Evolutionary conservation across 2,797 vertebrate genomes (phyloP), one percentile per base, ranked within the genome.

Genomic region (Carcharodon carcharias): DNA sequence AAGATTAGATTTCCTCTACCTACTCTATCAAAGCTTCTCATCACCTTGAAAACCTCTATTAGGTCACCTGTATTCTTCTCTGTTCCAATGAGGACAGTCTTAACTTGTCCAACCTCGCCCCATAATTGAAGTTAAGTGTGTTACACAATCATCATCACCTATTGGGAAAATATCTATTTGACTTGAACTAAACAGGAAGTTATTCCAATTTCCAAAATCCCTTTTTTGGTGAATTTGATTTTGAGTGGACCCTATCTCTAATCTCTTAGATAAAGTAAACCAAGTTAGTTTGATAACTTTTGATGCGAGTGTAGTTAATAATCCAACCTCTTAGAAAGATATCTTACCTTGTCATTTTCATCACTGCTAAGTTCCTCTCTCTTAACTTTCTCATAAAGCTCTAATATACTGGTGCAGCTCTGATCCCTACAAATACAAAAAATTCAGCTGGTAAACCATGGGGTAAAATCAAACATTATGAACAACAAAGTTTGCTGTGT

Each of bases 321-420:
- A 95, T 69, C 93, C 63, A 69, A 69, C 21, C 9, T 23, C 40
- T 50, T 50, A 40, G 65, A 4, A 56, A 71, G 12, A 73, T 73
- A 6, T 35, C 9, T 95, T 77, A 95, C 98, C 63, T 97, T 97
- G 16, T 98, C 99, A 96, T 98, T 99, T 97, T 97, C 99, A 96
- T 98, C 98, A 96, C 99, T 99, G 97, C 98, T 98, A 96, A 98
- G 96, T 96, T 98, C 98, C 97, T 99, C 99, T 54, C 97, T 98
- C 97, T 98, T 99, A 96, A 99, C 97, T 97, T 98, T 99, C 97
- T 98, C 98, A 96, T 99, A 98, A 95, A 99, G 98, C 96, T 99
- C 98, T 97, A 99, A 97, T 97, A 99, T 99, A 97, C 99, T 99
- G 65, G 97, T 98, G 97, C 99, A 99, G 97, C 98, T 99, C 97